A percentile compares a stretch with the other conserved stretches of the same genome.
Conservation (phyloP, 2,888 invertebrate genomes). For the Podabrus alpinus region DNA sequence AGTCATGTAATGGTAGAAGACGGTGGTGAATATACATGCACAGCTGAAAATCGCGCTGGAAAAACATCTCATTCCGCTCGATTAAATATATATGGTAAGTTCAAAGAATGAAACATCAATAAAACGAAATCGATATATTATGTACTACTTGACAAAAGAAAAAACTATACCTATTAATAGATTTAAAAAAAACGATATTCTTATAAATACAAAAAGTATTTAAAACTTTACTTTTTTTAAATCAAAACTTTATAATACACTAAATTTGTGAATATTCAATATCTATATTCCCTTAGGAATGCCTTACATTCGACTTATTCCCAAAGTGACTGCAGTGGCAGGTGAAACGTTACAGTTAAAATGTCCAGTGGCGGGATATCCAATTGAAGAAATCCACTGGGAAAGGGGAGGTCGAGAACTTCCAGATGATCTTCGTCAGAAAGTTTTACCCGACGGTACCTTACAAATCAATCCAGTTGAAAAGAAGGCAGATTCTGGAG, state of each 20-base stretch:
- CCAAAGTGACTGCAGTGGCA: slow-evolving; percentile 80
- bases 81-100: slow-evolving; percentile 79
- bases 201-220: too few species aligned
- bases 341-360: slow-evolving; percentile 74
- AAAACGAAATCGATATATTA: neutral
- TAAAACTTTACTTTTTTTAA: too few species aligned
- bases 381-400: slow-evolving; percentile 81
- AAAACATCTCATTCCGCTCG: slow-evolving; percentile 73
- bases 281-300: slow-evolving; percentile 60
- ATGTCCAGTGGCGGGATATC: slow-evolving; percentile 83
- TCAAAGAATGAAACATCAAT: neutral
- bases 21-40: slow-evolving; percentile 80
- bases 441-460: slow-evolving; percentile 74
- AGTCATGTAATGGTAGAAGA: slow-evolving; percentile 78
- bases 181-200: too few species aligned
- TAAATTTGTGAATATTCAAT: neutral
- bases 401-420: slow-evolving; percentile 73
- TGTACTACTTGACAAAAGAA: neutral
- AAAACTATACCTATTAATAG: neutral
- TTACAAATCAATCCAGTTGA: slow-evolving; percentile 76
- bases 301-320: slow-evolving; percentile 78
- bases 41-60: slow-evolving; percentile 76
- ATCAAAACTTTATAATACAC: neutral
- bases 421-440: slow-evolving; percentile 80
- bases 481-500: slow-evolving; percentile 74